Percentiles rank a stretch among this genome's conserved stretches.
phyloP scores from a whole-genome alignment of 2,113 vertebrate genomes.

The Prunella fulvescens region DNA sequence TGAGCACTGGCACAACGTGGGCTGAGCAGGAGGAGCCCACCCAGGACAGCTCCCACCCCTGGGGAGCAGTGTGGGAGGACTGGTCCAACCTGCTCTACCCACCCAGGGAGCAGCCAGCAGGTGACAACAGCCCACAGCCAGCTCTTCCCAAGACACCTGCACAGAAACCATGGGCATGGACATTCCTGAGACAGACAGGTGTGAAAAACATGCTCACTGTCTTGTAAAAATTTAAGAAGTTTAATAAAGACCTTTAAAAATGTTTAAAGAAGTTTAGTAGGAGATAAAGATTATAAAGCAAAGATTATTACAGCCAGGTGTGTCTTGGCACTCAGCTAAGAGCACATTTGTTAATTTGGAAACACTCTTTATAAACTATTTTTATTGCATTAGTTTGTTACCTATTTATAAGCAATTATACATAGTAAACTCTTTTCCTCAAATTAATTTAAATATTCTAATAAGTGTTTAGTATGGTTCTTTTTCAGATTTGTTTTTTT shows the following conservation, averaged over 20 bases:
- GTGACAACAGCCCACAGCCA: neutral
- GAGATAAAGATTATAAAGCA: neutral
- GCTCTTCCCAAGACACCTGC: fast-evolving
- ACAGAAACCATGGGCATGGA: fast-evolving
- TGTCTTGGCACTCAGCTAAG: neutral
- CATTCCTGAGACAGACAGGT: fast-evolving
- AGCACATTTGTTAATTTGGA: neutral
- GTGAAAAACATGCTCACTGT: neutral
- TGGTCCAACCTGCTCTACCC: neutral
- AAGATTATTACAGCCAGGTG: neutral
- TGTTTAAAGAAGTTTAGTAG: neutral
- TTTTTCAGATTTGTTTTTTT: neutral
- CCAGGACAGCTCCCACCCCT: neutral
- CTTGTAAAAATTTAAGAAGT: neutral
- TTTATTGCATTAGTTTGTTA: neutral
- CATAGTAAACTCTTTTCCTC: neutral
- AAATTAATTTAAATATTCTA: neutral
- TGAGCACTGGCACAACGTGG: neutral
- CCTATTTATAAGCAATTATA: neutral
- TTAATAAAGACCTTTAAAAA: neutral
- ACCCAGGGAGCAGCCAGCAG: neutral
- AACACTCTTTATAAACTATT: neutral
- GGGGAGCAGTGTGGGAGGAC: neutral
- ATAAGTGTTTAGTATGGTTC: neutral
- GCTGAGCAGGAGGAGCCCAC: neutral